Percentiles rank a stretch among this genome's conserved stretches.
Conservation (phyloP, 2,113 vertebrate species). For the Hemicordylus capensis region DNA sequence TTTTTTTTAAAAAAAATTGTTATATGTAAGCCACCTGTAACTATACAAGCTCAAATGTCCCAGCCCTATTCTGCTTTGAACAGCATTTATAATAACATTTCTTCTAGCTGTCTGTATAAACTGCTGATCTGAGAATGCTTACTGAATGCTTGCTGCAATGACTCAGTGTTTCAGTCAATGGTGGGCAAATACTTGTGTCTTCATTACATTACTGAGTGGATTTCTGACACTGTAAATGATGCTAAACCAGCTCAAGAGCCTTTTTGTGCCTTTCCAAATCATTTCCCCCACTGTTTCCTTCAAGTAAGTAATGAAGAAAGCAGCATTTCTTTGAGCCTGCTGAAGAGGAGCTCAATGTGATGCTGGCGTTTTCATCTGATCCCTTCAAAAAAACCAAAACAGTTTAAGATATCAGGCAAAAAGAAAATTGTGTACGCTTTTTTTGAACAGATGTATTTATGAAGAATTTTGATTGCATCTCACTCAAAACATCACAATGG, state of each 20-base stretch:
- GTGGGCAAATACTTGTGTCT: conserved; percentile 14
- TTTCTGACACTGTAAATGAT: conserved; percentile 13
- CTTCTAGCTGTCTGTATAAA: rapidly evolving
- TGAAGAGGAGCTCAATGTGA: conserved; percentile 36
- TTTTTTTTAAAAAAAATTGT: no score
- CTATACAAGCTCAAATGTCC: not conserved
- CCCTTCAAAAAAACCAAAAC: conserved; percentile 21
- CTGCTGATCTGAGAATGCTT: conserved; percentile 12
- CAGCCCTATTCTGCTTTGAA: not conserved
- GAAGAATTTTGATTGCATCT: rapidly evolving
- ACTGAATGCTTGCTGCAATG: not conserved
- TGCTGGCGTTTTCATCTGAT: conserved; percentile 51
- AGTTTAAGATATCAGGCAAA: conserved; percentile 10
- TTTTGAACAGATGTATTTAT: not conserved
- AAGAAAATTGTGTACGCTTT: rapidly evolving
- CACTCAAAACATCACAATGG: rapidly evolving
- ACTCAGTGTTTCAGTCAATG: rapidly evolving
- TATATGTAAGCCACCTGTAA: not conserved
- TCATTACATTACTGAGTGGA: conserved; percentile 41
- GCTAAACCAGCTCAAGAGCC: conserved; percentile 3
- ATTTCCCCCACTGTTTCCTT: conserved; percentile 44
- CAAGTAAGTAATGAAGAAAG: conserved; percentile 46
- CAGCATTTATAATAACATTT: not conserved
- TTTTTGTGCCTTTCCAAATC: conserved; percentile 26
- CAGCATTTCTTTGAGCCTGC: conserved; percentile 23